Base-by-base conservation (phyloP, 2,113 vertebrate genomes). In the Dryoscopus gambensis region DNA sequence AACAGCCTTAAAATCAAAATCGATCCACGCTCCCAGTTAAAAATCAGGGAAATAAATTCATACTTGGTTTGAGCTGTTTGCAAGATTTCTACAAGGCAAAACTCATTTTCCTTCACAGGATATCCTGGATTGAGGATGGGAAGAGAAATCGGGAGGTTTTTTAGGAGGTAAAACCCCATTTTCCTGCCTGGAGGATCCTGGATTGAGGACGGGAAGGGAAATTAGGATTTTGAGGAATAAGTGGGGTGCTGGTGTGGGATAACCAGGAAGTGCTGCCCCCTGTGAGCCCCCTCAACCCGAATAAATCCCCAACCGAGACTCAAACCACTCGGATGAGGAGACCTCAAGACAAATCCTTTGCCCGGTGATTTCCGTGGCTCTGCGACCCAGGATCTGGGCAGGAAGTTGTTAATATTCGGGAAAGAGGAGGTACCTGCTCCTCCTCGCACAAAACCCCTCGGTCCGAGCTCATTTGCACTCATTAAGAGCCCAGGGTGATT, bases 41-140 rank as follows among this genome's bases (percentile, higher is more conserved):
- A 93, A 85, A 24, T 1, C 24, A 16, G 14, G 11, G 31, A 28
- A 44, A 62, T 7, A 21, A 52, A 80, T n/a, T 44, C 3, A 5
- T 6, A 20, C 1, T n/a, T 39, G 4, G 5, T 47, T 65, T 27
- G 49, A 79, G 35, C 18, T 0, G 0, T 15, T 6, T 15, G 40
- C 5, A 12, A 59, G 25, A 53, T 69, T 88, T 70, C 30, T 8
- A 12, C 30, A 25, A 27, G 28, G 21, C 10, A 47, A 81, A 59
- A 1, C 19, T 9, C 31, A 12, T 13, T 13, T 12, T 39, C 15
- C 50, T 21, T 7, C 30, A 31, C 7, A 49, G 53, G 42, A 8
- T 2, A 47, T 11, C 28, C 31, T 0, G 0, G 47, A 25, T 18
- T 70, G 65, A 27, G 2, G 30, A n/a, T 2, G 15, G 35, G 14